phyloP scores from a whole-genome alignment of 2,113 vertebrate species.

The Nannobrachium achirus region DNA sequence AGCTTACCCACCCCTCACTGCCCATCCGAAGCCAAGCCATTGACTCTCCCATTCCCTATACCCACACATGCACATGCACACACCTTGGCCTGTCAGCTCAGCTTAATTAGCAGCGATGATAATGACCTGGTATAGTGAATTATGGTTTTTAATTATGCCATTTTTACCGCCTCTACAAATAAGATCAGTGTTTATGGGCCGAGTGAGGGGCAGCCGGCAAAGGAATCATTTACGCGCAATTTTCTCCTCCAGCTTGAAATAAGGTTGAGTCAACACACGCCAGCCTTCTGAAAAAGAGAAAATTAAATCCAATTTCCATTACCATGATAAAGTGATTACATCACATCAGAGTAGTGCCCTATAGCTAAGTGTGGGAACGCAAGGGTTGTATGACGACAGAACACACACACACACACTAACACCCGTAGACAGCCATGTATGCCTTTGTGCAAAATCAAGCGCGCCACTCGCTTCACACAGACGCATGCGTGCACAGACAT shows the following conservation, averaged over 20 bases:
- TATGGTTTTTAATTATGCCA: slow-evolving; percentile 77
- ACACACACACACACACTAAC: slow-evolving; percentile 38
- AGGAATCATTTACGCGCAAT: slow-evolving; percentile 57
- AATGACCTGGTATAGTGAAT: slow-evolving; percentile 71
- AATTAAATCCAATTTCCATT: slow-evolving; percentile 70
- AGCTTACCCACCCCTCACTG: slow-evolving; percentile 6
- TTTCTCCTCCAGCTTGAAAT: slow-evolving; percentile 50
- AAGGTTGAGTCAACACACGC: slow-evolving; percentile 43
- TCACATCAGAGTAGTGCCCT: slow-evolving; percentile 51
- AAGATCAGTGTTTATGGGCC: slow-evolving; percentile 69
- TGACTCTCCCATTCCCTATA: neutral
- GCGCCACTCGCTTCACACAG: slow-evolving; percentile 32
- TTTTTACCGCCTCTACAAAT: slow-evolving; percentile 71
- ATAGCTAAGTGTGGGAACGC: slow-evolving; percentile 35
- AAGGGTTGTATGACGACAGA: slow-evolving; percentile 46
- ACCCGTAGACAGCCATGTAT: slow-evolving; percentile 32
- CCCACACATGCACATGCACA: slow-evolving; percentile 17
- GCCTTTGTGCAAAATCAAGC: slow-evolving; percentile 41
- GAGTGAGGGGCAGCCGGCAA: slow-evolving; percentile 52
- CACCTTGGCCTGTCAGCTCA: slow-evolving; percentile 58
- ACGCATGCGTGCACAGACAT: slow-evolving; percentile 19
- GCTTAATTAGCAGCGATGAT: slow-evolving; percentile 68
- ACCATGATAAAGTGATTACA: slow-evolving; percentile 69
- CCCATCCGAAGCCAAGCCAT: too few species aligned
- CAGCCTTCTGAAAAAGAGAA: slow-evolving; percentile 43